Evolutionary conservation across 2,797 vertebrate genomes (phyloP).

Genomic region (Aldrovandia affinis): DNA sequence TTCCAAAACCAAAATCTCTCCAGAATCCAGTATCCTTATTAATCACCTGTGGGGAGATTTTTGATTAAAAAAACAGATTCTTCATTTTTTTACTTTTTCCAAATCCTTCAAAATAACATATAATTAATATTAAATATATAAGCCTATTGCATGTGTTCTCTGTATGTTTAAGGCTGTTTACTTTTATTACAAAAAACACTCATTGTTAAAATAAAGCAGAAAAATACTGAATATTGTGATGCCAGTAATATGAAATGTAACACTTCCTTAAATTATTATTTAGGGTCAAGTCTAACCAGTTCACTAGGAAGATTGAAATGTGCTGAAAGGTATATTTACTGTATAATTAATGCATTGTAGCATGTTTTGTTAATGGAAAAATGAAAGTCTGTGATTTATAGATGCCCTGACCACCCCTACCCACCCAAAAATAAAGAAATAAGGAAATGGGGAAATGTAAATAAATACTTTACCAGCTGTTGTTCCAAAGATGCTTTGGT

Average conservation of each 20-base stretch:
- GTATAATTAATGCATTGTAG: not conserved
- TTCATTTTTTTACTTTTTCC: not conserved
- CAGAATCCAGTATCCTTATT: conserved; percentile 98
- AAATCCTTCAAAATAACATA: not conserved
- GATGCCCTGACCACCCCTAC: not conserved
- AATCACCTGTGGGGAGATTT: conserved; percentile 78
- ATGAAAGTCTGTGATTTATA: not conserved
- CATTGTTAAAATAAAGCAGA: not conserved
- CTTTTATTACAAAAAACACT: not conserved
- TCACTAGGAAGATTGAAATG: not conserved
- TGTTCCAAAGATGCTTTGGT: conserved; percentile 88
- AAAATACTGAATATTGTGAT: not conserved
- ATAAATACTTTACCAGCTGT: conserved; percentile 83
- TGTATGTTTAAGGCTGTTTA: not conserved
- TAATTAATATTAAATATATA: not conserved
- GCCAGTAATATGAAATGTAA: not conserved
- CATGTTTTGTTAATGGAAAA: not conserved
- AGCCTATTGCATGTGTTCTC: not conserved
- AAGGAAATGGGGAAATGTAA: not conserved
- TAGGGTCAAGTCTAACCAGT: not conserved
- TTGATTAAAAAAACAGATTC: conserved; percentile 12
- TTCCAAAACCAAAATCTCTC: conserved; percentile 98
- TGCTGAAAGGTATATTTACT: not conserved
- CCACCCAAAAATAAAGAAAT: not conserved
- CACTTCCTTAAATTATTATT: not conserved